phyloP scores from a whole-genome alignment of 2,888 invertebrate species.

The Auanema sp. region DNA sequence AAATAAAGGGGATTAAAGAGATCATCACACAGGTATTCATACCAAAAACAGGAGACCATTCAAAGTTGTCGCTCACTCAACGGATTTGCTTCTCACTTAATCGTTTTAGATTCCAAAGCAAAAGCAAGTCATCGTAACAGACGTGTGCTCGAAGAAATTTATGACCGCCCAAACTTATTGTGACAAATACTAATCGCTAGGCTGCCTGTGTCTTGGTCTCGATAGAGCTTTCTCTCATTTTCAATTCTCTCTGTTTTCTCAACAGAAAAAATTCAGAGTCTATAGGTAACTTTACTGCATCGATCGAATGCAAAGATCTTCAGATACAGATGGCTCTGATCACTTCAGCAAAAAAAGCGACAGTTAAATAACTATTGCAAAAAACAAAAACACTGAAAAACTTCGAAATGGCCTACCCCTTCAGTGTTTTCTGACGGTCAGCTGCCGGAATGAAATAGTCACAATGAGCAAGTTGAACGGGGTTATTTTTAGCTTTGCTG shows the following conservation, averaged over 20 bases:
- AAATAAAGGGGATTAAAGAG: slow-evolving; percentile 1
- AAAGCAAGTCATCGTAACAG: not conserved
- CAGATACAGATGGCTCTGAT: too few species aligned
- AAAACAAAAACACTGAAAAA: too few species aligned
- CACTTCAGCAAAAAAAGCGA: too few species aligned
- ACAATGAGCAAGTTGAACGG: slow-evolving; percentile 1
- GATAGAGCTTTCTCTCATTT: too few species aligned
- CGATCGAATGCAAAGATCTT: too few species aligned
- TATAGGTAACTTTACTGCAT: too few species aligned
- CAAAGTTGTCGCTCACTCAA: not conserved
- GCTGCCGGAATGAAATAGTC: not conserved
- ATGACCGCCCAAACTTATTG: slow-evolving; percentile 2
- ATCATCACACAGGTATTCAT: not conserved
- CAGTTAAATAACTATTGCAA: too few species aligned
- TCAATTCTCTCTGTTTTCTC: too few species aligned
- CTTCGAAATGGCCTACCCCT: too few species aligned
- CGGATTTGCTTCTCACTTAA: not conserved
- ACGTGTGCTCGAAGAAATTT: slow-evolving; percentile 1
- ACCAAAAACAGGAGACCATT: slow-evolving; percentile 17
- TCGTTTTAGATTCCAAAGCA: not conserved
- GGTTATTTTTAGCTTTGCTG: not conserved
- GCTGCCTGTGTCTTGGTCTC: not conserved
- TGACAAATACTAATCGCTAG: slow-evolving; percentile 5
- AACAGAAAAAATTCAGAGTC: too few species aligned
- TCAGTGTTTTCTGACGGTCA: too few species aligned